Evolutionary conservation across 1,140 invertebrate genomes (phyloP).

Genomic region (Macrobrachium rosenbergii): DNA sequence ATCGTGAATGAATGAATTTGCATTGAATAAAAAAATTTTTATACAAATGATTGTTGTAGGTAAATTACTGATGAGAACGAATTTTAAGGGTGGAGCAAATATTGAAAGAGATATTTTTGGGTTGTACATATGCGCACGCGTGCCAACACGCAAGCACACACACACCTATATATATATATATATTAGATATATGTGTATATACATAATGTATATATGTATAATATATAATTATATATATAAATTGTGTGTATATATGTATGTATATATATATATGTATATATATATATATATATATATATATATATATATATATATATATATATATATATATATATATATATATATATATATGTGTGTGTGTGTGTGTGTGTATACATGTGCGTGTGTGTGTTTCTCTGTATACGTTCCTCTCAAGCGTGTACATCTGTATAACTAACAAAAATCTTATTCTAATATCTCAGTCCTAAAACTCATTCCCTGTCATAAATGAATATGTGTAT

Average conservation of each 20-base stretch:
- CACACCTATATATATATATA: too few relatives aligned
- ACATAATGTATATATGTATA: not conserved
- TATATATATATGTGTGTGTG: not conserved
- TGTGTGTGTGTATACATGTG: not conserved
- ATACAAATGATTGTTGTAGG: not conserved
- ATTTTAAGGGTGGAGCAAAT: not conserved
- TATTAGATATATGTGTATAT: too few relatives aligned
- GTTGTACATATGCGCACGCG: not conserved
- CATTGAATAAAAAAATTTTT: not conserved
- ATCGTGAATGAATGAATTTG: not conserved
- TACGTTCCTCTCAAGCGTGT: not conserved
- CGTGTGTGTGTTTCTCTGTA: not conserved
- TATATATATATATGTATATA: not conserved
- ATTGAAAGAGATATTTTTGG: not conserved
- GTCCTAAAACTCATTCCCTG: too few relatives aligned
- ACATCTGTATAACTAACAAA: too few relatives aligned
- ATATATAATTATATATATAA: not conserved
- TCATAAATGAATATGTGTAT: too few relatives aligned
- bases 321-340: not conserved
- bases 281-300: not conserved
- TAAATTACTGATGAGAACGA: not conserved
- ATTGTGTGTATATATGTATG: not conserved
- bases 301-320: not conserved
- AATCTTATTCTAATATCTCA: too few relatives aligned
- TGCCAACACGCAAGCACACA: too few relatives aligned